Evolutionary conservation across 2,797 vertebrate genomes (phyloP), one percentile per base, ranked within the genome.

Genomic region (Carapus acus): DNA sequence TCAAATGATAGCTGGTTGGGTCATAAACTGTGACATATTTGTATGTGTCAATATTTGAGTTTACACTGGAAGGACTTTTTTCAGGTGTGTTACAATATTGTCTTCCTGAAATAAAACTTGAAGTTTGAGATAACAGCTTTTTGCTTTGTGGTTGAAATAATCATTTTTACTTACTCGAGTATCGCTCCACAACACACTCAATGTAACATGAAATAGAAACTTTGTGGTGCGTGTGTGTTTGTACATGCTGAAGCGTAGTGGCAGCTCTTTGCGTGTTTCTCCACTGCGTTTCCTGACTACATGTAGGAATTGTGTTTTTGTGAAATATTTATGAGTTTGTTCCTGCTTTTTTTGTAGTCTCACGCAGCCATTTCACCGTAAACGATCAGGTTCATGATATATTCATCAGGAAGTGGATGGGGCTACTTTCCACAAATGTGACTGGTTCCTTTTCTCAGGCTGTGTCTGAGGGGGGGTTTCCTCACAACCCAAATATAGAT

Each of bases 71-170:
- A 61, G 21, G 62, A 48, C 67, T 74, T 71, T 56, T 56, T 29
- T 69, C 29, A 73, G 53, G 47, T 78, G 31, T 58, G 12, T 62
- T 18, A 52, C 64, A 60, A 49, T 74, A 69, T 74, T 73, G 14
- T 68, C 53, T 61, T 48, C 71, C 44, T 67, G 56, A 62, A 69
- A 41, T 69, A 52, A 67, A 66, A 61, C 8, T 27, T 55, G 55
- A 71, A 50, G n/a, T 76, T 73, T 64, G 40, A 64, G 48, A 57
- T 54, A 21, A 58, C 20, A 27, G 3, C 44, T 8, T 14, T 37
- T 50, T 58, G 39, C 62, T 69, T 54, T 41, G 27, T 37, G 34
- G 7, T 33, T 34, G 22, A 22, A 3, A n/a, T n/a, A n/a, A n/a
- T n/a, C n/a, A n/a, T n/a, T n/a, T n/a, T n/a, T n/a, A n/a, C n/a